These are phyloP conservation scores for Callyntrura guangdongensis DNA, from an alignment of 2,888 invertebrate species.

Conservation along the genomic window DNA sequence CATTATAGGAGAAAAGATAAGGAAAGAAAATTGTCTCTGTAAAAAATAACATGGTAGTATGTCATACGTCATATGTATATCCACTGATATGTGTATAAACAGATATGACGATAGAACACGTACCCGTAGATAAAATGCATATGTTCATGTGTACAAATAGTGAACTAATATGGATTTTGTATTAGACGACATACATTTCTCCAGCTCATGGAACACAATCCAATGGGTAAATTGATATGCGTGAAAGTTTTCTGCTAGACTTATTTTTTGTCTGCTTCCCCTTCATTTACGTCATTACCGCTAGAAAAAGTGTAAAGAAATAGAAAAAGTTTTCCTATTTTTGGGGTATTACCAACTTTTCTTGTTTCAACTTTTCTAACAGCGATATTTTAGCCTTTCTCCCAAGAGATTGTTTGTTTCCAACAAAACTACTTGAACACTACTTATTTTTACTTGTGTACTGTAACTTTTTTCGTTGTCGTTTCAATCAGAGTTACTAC, in stretches of 20 bases:
- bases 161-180: not conserved
- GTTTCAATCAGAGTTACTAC: no score
- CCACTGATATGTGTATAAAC: no score
- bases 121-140: slow-evolving; percentile 7
- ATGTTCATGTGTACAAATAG: not conserved
- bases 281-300: slow-evolving; percentile 27
- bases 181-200: no score
- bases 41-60: slow-evolving; percentile 36
- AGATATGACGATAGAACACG: slow-evolving; percentile 1
- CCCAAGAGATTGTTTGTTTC: slow-evolving; percentile 9
- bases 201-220: no score
- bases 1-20: slow-evolving; percentile 12
- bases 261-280: not conserved
- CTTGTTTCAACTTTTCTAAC: not conserved
- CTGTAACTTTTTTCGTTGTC: no score
- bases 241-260: not conserved
- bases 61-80: slow-evolving; percentile 33
- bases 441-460: no score
- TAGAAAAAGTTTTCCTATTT: not conserved
- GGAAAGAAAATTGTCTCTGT: slow-evolving; percentile 11
- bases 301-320: not conserved
- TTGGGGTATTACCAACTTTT: not conserved
- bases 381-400: not conserved
- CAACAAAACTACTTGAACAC: not conserved
- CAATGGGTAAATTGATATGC: not conserved